Conservation (phyloP, 2,797 vertebrate genomes). For the Fistularia commersonii region DNA sequence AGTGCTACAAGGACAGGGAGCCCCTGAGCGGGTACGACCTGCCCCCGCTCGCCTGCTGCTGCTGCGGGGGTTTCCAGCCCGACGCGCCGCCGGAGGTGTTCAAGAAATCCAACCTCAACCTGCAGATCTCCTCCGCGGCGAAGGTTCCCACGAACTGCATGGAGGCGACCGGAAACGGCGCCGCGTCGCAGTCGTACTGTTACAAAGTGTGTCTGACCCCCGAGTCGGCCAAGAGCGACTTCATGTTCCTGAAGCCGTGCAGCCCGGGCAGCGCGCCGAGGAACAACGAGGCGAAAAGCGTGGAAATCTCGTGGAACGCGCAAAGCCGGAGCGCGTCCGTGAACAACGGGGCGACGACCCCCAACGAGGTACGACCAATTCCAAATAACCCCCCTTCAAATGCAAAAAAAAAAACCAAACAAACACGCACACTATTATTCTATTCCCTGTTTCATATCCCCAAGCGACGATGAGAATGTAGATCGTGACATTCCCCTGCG, state of each 20-base stretch:
- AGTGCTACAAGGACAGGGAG: conserved; percentile 81
- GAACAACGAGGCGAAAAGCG: conserved; percentile 82
- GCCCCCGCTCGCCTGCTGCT: conserved; percentile 69
- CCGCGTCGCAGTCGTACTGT: conserved; percentile 83
- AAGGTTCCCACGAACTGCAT: conserved; percentile 81
- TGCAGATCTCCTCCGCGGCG: conserved; percentile 77
- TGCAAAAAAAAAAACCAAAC: background rate
- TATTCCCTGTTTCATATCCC: no score
- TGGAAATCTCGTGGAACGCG: conserved; percentile 73
- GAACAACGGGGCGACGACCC: conserved; percentile 76
- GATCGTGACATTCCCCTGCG: conserved; percentile 40
- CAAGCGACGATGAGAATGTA: conserved; percentile 17
- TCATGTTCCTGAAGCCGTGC: conserved; percentile 91
- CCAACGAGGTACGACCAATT: conserved; percentile 78
- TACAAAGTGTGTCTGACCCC: conserved; percentile 90
- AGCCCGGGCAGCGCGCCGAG: conserved; percentile 74
- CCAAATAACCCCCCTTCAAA: no score
- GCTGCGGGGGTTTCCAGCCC: conserved; percentile 79
- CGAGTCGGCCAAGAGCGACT: conserved; percentile 90
- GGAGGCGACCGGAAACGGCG: conserved; percentile 73
- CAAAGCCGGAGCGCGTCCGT: conserved; percentile 67
- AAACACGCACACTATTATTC: background rate
- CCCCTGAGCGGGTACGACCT: conserved; percentile 74
- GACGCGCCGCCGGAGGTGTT: conserved; percentile 77
- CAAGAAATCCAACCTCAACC: conserved; percentile 82